Evolutionary conservation across 2,797 vertebrate species (phyloP).

Genomic region (Melanotaenia parkinsoni): DNA sequence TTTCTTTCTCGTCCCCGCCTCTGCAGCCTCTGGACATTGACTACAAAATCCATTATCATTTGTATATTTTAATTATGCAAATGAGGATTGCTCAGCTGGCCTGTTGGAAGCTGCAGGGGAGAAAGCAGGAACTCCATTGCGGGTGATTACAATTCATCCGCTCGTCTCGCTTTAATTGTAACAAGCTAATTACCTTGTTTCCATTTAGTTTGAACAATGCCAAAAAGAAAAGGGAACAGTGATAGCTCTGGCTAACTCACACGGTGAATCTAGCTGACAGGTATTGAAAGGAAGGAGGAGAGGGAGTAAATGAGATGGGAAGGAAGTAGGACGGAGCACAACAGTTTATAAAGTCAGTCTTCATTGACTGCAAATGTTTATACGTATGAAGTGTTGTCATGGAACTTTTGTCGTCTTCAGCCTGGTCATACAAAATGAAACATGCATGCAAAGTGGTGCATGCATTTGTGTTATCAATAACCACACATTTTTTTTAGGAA

Average conservation of each 20-base stretch:
- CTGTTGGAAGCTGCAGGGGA: slow-evolving; percentile 98
- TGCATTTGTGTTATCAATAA: background rate
- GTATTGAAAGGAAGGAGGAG: slow-evolving; percentile 27
- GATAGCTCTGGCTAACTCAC: slow-evolving; percentile 81
- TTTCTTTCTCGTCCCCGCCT: slow-evolving; percentile 85
- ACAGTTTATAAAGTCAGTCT: slow-evolving; percentile 5
- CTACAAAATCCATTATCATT: slow-evolving; percentile 99
- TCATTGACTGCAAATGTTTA: background rate
- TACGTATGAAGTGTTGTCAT: background rate
- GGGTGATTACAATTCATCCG: slow-evolving; percentile 99
- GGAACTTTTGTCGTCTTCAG: background rate
- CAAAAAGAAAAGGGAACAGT: slow-evolving; percentile 87
- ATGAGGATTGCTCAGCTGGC: slow-evolving; percentile 99
- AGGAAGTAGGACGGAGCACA: slow-evolving; percentile 5
- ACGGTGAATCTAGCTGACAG: slow-evolving; percentile 59
- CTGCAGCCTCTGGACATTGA: slow-evolving; percentile 99
- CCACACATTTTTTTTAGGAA: background rate
- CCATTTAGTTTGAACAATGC: slow-evolving; percentile 99
- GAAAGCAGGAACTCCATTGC: slow-evolving; percentile 97
- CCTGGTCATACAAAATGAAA: background rate
- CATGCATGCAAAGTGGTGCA: background rate
- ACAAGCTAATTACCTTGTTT: slow-evolving; percentile 99
- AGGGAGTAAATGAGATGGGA: slow-evolving; percentile 2
- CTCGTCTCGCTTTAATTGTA: slow-evolving; percentile 99
- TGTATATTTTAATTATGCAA: slow-evolving; percentile 99